Evolutionary conservation across 2,888 invertebrate genomes (phyloP).

Genomic region (Cordilura impudica): DNA sequence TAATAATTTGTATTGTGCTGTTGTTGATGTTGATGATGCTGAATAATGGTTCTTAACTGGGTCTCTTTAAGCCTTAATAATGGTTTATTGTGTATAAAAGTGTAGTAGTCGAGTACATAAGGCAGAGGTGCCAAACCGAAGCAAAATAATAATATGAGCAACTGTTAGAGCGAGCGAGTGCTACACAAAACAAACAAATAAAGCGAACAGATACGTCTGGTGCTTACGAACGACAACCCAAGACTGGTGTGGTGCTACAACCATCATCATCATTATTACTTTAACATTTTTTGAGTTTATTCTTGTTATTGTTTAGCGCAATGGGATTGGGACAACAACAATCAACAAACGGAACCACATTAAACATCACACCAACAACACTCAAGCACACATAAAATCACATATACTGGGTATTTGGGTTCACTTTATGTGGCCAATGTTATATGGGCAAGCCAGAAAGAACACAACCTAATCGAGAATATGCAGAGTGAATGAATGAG

Average conservation of each 20-base stretch:
- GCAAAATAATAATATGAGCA: conserved; percentile 38
- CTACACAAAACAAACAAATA: not conserved
- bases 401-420: conserved; percentile 40
- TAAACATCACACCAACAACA: conserved; percentile 21
- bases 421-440: conserved; percentile 55
- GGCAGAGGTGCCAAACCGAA: conserved; percentile 52
- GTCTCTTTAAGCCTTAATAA: conserved; percentile 33
- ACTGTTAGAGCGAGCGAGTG: not conserved
- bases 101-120: conserved; percentile 14
- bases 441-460: conserved; percentile 33
- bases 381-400: conserved; percentile 23
- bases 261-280: conserved; percentile 47
- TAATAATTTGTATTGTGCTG: conserved; percentile 8
- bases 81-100: conserved; percentile 32
- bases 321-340: conserved; percentile 64
- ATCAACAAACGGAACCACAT: conserved; percentile 44
- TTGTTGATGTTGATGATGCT: conserved; percentile 14
- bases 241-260: conserved; percentile 63
- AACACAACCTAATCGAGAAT: conserved; percentile 38
- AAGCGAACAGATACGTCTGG: conserved; percentile 51
- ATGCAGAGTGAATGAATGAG: conserved; percentile 18
- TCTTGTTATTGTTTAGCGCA: conserved; percentile 55
- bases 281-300: conserved; percentile 13
- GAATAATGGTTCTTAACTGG: conserved; percentile 39
- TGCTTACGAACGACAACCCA: conserved; percentile 62